phyloP scores from a whole-genome alignment of 2,888 invertebrate genomes.

The Aethes cnicana region DNA sequence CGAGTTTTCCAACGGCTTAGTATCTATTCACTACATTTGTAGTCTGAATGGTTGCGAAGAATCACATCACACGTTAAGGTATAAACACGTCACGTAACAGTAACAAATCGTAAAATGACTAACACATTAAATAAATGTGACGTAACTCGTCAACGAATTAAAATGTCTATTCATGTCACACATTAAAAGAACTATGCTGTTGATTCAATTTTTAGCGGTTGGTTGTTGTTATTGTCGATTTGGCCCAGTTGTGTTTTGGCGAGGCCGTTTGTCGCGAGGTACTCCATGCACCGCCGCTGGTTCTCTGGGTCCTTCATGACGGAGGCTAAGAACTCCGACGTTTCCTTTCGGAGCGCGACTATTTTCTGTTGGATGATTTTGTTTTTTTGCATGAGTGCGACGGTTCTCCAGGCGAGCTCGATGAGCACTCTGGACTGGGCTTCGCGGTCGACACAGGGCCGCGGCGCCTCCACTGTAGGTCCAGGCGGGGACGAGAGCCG shows the following conservation, averaged over 20 bases:
- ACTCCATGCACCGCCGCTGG: constrained; percentile 55
- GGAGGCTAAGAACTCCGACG: constrained; percentile 83
- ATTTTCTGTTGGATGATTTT: constrained; percentile 83
- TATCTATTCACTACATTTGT: too few relatives aligned
- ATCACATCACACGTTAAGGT: too few relatives aligned
- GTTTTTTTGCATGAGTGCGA: constrained; percentile 84
- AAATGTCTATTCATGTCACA: constrained; percentile 4
- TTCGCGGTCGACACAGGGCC: constrained; percentile 47
- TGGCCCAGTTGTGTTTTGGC: constrained; percentile 35
- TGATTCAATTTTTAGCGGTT: constrained; percentile 51
- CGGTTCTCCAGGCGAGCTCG: constrained; percentile 84
- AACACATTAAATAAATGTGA: neutral
- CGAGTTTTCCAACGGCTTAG: too few relatives aligned
- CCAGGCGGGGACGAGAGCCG: constrained; percentile 44
- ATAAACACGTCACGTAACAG: neutral
- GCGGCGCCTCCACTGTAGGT: constrained; percentile 17
- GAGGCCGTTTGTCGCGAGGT: constrained; percentile 50
- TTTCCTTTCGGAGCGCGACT: constrained; percentile 83
- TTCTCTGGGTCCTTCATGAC: constrained; percentile 81
- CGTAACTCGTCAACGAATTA: neutral
- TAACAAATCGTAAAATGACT: neutral
- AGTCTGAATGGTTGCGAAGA: too few relatives aligned
- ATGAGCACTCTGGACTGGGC: constrained; percentile 78
- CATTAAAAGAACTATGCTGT: constrained; percentile 35
- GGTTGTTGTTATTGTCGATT: constrained; percentile 39